These are phyloP conservation scores for Pomacea maculata DNA, from an alignment of 1,140 invertebrate genomes.

Conservation along the genomic window DNA sequence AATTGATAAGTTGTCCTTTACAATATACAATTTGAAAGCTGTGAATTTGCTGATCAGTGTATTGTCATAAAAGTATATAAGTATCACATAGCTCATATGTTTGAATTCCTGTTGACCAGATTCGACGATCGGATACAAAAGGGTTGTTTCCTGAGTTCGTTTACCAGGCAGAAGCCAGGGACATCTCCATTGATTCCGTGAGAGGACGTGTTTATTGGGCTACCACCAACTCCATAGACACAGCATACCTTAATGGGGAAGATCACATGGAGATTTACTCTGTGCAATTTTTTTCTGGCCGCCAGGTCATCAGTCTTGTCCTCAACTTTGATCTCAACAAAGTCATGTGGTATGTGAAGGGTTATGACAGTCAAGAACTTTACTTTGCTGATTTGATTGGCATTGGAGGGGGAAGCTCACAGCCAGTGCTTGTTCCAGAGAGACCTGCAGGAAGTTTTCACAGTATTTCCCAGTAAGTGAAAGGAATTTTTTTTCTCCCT, in stretches of 20 bases:
- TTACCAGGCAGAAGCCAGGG: conserved; percentile 80
- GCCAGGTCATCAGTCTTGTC: conserved; percentile 78
- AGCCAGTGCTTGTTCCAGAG: conserved; percentile 21
- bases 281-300: conserved; percentile 79
- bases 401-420: conserved; percentile 16
- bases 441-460: conserved; percentile 36
- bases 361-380: conserved; percentile 40
- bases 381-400: conserved; percentile 41
- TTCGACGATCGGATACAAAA: conserved; percentile 74
- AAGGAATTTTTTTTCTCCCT: too few relatives aligned
- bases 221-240: conserved; percentile 82
- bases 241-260: conserved; percentile 80
- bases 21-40: too few relatives aligned
- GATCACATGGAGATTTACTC: conserved; percentile 77
- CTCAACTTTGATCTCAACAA: conserved; percentile 70
- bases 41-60: too few relatives aligned
- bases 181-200: conserved; percentile 82
- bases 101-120: conserved; percentile 64
- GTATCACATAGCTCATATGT: too few relatives aligned
- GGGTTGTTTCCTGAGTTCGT: conserved; percentile 79
- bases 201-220: conserved; percentile 89
- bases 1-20: too few relatives aligned
- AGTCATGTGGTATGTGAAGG: conserved; percentile 50
- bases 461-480: conserved; percentile 46
- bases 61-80: too few relatives aligned